Evolutionary conservation across 2,888 invertebrate species (phyloP).

Genomic region (Mechanitis messenoides): DNA sequence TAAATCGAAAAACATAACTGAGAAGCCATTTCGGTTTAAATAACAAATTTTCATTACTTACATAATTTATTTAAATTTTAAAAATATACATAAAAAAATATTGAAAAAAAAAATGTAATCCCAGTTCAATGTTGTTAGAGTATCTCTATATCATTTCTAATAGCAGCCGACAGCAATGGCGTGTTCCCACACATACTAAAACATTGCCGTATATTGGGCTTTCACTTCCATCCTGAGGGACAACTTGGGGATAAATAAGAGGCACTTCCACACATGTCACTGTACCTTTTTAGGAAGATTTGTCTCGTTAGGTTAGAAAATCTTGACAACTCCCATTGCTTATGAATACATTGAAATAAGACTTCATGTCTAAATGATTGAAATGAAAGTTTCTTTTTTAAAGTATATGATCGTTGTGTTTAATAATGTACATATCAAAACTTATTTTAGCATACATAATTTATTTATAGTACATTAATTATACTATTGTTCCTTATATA

Average conservation of each 20-base stretch:
- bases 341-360: slow-evolving; percentile 13
- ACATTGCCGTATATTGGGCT: background rate
- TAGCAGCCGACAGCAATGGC: background rate
- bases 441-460: too few species aligned
- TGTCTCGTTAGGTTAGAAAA: slow-evolving; percentile 17
- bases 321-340: slow-evolving; percentile 13
- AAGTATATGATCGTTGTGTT: too few species aligned
- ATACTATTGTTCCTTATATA: background rate
- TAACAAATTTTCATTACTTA: too few species aligned
- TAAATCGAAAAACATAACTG: too few species aligned
- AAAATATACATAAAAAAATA: too few species aligned
- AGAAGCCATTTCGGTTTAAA: too few species aligned
- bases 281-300: slow-evolving; percentile 16
- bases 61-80: too few species aligned
- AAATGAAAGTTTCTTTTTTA: too few species aligned
- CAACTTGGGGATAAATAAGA: slow-evolving; percentile 17
- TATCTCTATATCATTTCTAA: background rate
- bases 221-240: slow-evolving; percentile 13
- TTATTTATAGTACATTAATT: too few species aligned
- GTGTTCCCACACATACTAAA: slow-evolving; percentile 1
- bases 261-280: slow-evolving; percentile 11
- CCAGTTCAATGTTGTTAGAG: background rate
- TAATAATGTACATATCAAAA: too few species aligned
- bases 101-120: background rate
- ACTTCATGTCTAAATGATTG: background rate